Percentiles rank a stretch among this genome's conserved stretches.
Conservation (phyloP, 2,113 vertebrate genomes). For the Xenus cinereus region DNA sequence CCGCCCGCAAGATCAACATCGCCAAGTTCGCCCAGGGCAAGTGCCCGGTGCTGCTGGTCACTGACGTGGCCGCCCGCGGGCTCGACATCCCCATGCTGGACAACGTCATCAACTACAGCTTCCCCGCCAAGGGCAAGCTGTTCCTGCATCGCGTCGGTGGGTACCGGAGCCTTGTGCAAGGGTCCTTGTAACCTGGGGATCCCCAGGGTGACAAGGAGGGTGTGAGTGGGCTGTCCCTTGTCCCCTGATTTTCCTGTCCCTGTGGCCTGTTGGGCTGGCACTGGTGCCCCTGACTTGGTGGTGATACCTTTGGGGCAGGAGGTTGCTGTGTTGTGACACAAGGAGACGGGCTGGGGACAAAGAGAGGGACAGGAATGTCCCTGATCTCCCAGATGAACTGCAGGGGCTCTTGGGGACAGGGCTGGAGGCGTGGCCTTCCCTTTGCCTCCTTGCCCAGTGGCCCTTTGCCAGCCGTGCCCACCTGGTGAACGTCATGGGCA, state of each 20-base stretch:
- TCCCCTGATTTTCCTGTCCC: not conserved
- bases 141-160: slow-evolving; percentile 95
- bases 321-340: accelerated
- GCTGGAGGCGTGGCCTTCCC: not conserved
- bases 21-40: slow-evolving; percentile 90
- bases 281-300: not conserved
- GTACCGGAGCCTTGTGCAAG: not conserved
- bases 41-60: slow-evolving; percentile 90
- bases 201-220: not conserved
- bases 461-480: not conserved
- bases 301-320: not conserved
- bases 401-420: not conserved
- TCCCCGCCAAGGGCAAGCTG: slow-evolving; percentile 92
- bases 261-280: not conserved
- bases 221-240: not conserved
- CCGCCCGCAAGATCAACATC: slow-evolving; percentile 96
- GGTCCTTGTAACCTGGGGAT: not conserved
- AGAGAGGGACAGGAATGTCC: not conserved
- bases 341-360: not conserved
- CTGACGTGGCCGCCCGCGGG: slow-evolving; percentile 92
- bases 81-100: slow-evolving; percentile 97
- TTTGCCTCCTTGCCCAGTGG: not conserved
- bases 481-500: accelerated
- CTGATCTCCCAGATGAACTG: not conserved
- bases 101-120: slow-evolving; percentile 97